A percentile compares a stretch with the other conserved stretches of the same genome.
Evolutionary conservation across 2,888 invertebrate genomes (phyloP).

Genomic region (Drosophila peninsularis): DNA sequence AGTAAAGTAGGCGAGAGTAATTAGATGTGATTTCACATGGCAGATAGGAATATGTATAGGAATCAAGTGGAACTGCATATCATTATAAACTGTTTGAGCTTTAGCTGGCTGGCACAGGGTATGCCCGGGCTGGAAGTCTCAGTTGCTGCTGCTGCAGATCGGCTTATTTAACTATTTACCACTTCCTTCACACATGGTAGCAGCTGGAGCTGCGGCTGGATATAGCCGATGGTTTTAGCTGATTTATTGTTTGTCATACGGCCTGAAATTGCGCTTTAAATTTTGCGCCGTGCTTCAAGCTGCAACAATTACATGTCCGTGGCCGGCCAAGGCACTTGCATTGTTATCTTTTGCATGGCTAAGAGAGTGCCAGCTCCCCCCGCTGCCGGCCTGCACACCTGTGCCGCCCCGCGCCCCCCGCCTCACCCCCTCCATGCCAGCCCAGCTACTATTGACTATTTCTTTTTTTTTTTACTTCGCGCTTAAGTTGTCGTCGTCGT

Average conservation of each 20-base stretch:
- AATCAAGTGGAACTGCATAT: neutral
- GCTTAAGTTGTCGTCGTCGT: conserved; percentile 78
- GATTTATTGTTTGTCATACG: conserved; percentile 80
- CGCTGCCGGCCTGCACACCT: conserved; percentile 3
- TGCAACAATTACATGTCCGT: conserved; percentile 77
- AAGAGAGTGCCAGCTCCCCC: conserved; percentile 32
- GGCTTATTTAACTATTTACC: conserved; percentile 79
- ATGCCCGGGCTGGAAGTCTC: conserved; percentile 10
- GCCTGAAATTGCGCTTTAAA: conserved; percentile 79
- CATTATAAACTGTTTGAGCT: neutral
- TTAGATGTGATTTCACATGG: neutral
- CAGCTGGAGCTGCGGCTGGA: conserved; percentile 42
- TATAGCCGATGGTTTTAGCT: conserved; percentile 73
- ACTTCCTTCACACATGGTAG: conserved; percentile 69
- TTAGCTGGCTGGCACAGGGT: conserved; percentile 30
- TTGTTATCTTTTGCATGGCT: conserved; percentile 79
- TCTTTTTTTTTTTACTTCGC: conserved; percentile 73
- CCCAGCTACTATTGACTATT: conserved; percentile 75
- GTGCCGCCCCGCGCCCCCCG: neutral
- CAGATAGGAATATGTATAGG: neutral
- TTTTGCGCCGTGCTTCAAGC: conserved; percentile 67
- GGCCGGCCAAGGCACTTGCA: conserved; percentile 64
- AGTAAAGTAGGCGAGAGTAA: neutral
- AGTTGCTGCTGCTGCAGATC: conserved; percentile 16
- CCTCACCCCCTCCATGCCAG: neutral